Percentiles rank a stretch among this genome's conserved stretches.
Evolutionary conservation across 2,888 invertebrate species (phyloP).

Genomic region (Corbicula japonica): DNA sequence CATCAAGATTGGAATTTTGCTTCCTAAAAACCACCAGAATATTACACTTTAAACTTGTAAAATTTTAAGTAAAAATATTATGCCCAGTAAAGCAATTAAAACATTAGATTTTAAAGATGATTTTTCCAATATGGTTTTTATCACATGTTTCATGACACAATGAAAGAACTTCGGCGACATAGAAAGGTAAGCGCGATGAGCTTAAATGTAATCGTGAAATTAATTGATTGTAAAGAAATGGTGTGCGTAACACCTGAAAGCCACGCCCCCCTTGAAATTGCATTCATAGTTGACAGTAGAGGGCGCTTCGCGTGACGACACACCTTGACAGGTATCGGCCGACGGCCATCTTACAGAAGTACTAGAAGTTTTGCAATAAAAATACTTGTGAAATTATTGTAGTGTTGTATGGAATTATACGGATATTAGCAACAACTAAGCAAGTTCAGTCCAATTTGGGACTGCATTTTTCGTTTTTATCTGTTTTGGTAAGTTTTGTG

Average conservation of each 20-base stretch:
- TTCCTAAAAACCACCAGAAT: too few relatives aligned
- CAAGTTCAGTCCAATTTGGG: constrained; percentile 21
- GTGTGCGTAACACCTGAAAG: constrained; percentile 21
- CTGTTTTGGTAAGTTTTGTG: constrained; percentile 49
- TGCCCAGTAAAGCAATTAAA: too few relatives aligned
- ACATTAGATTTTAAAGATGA: too few relatives aligned
- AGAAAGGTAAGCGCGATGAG: too few relatives aligned
- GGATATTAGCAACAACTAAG: constrained; percentile 25
- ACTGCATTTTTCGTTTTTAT: constrained; percentile 32
- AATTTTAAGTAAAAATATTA: too few relatives aligned
- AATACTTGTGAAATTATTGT: constrained; percentile 40
- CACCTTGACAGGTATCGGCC: constrained; percentile 63
- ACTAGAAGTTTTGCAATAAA: constrained; percentile 33
- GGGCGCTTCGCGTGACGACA: constrained; percentile 69
- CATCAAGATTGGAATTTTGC: too few relatives aligned
- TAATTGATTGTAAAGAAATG: too few relatives aligned
- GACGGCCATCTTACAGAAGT: constrained; percentile 64
- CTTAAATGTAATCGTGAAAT: too few relatives aligned
- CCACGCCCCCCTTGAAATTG: constrained; percentile 69
- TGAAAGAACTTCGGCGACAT: too few relatives aligned
- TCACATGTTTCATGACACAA: too few relatives aligned
- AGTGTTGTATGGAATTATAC: constrained; percentile 42
- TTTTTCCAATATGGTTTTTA: too few relatives aligned
- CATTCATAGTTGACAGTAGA: constrained; percentile 73
- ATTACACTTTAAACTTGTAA: too few relatives aligned